Evolutionary conservation across 2,113 vertebrate genomes (phyloP).

Genomic region (Felis catus): F.catus_Fca126_mat1.0 CM031417.1:103212001-103212500

Average conservation of each 20-base stretch:
- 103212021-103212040: neutral
- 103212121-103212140: neutral
- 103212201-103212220: neutral
- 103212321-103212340: neutral
- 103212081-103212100: neutral
- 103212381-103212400: neutral
- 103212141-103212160: neutral
- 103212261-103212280: neutral
- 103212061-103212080: neutral
- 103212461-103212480: neutral
- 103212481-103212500: neutral
- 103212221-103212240: neutral
- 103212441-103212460: neutral
- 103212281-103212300: neutral
- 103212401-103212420: neutral
- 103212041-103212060: neutral
- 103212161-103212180: neutral
- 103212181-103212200: neutral
- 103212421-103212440: neutral
- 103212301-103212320: neutral
- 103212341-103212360: conserved; percentile 17
- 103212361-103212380: neutral
- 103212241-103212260: neutral
- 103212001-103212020: neutral
- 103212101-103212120: neutral